phyloP scores from a whole-genome alignment of 2,888 invertebrate genomes.

The Bembecia ichneumoniformis region DNA sequence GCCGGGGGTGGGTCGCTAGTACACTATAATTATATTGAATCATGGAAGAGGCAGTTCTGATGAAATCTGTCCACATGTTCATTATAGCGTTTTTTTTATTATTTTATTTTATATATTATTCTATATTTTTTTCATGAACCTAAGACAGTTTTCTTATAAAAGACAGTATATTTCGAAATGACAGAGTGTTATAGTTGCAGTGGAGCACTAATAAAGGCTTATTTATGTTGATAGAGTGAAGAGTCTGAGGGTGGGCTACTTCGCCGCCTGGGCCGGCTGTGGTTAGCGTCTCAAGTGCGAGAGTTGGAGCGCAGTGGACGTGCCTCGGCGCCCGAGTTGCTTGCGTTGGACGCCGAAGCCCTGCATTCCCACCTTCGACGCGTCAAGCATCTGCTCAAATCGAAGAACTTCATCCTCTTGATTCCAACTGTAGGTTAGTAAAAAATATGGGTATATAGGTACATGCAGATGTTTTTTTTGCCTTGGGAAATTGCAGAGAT shows the following conservation, averaged over 20 bases:
- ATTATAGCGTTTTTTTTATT: too few species aligned
- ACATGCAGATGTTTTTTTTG: too few species aligned
- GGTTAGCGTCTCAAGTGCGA: constrained; percentile 90
- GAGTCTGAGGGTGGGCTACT: constrained; percentile 72
- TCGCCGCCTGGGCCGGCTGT: constrained; percentile 89
- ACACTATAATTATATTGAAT: too few species aligned
- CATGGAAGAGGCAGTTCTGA: too few species aligned
- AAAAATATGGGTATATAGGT: too few species aligned
- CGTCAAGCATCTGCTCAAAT: constrained; percentile 86
- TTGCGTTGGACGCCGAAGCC: constrained; percentile 89
- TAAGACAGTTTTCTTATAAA: too few species aligned
- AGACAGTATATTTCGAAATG: too few species aligned
- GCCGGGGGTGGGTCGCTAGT: too few species aligned
- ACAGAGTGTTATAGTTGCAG: background rate
- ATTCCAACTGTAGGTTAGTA: constrained; percentile 88
- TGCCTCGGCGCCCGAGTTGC: constrained; percentile 79
- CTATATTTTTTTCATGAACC: too few species aligned
- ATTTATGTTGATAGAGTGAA: constrained; percentile 4
- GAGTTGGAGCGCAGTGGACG: constrained; percentile 84
- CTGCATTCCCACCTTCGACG: constrained; percentile 82
- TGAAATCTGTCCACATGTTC: too few species aligned
- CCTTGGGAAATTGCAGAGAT: too few species aligned
- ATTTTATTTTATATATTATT: too few species aligned
- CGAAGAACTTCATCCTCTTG: constrained; percentile 88
- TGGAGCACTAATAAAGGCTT: background rate